These are phyloP conservation scores for Anhinga anhinga DNA, from an alignment of 2,113 vertebrate genomes.

Conservation along the genomic window DNA sequence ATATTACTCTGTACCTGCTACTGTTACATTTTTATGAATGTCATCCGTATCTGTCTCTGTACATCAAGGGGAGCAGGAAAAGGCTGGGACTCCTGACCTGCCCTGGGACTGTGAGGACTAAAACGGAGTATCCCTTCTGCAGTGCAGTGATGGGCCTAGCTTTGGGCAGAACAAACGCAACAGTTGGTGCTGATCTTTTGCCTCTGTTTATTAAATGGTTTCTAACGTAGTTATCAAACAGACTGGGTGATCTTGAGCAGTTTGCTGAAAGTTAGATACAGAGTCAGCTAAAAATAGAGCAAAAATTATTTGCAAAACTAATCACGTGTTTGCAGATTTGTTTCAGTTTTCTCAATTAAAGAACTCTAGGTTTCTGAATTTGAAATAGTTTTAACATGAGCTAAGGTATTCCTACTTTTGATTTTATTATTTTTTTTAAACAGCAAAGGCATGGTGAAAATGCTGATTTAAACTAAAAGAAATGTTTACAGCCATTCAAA, in stretches of 20 bases:
- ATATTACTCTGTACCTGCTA: background rate
- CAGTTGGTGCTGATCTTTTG: background rate
- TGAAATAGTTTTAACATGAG: background rate
- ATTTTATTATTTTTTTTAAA: background rate
- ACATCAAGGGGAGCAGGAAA: background rate
- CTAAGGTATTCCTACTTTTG: background rate
- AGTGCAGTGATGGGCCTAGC: background rate
- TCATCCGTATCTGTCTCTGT: background rate
- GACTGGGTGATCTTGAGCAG: background rate
- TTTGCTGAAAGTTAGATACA: background rate
- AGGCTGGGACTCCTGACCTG: background rate
- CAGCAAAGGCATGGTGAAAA: background rate
- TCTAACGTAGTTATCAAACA: background rate
- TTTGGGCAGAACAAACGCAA: background rate
- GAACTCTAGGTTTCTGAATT: background rate
- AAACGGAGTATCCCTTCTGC: background rate
- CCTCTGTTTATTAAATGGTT: background rate
- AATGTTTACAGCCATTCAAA: slow-evolving; percentile 23
- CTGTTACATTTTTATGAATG: background rate
- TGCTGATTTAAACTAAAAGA: background rate
- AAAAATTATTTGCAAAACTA: background rate
- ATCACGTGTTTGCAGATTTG: background rate
- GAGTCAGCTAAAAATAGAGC: background rate
- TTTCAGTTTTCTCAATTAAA: background rate
- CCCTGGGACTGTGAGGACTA: background rate